Evolutionary conservation across 1,140 invertebrate genomes (phyloP).

Genomic region (Brachionus asplanchnoidis): DNA sequence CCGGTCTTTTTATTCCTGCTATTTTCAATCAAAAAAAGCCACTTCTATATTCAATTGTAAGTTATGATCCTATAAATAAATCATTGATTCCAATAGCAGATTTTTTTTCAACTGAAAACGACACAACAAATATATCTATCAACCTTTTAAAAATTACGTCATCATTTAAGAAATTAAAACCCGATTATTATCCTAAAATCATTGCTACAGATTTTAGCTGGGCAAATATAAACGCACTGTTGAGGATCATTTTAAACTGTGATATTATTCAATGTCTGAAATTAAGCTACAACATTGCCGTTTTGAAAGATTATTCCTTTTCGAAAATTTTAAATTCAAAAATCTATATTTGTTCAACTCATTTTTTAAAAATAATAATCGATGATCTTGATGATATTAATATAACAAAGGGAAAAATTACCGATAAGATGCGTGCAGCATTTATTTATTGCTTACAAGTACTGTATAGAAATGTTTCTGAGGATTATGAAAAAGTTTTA

Average conservation of each 20-base stretch:
- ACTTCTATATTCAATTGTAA: not conserved
- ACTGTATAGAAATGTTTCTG: not conserved
- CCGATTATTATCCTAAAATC: not conserved
- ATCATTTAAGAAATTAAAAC: not conserved
- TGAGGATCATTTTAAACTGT: not conserved
- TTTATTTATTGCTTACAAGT: too few relatives aligned
- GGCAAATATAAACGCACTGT: constrained; percentile 6
- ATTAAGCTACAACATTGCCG: not conserved
- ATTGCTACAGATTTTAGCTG: constrained; percentile 8
- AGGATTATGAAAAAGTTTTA: not conserved
- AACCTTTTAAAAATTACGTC: not conserved
- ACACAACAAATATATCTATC: not conserved
- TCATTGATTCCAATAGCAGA: constrained; percentile 4
- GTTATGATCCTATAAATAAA: not conserved
- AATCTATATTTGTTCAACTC: not conserved
- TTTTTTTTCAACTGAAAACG: not conserved
- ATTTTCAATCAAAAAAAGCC: not conserved
- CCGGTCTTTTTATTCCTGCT: not conserved
- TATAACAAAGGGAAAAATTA: too few relatives aligned
- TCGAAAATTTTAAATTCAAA: not conserved
- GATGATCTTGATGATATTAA: too few relatives aligned
- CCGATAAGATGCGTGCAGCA: too few relatives aligned
- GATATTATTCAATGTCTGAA: not conserved
- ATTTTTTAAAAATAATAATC: not conserved
- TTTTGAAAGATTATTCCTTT: not conserved